A percentile compares a stretch with the other conserved stretches of the same genome.
These are phyloP conservation scores for Podilymbus podiceps DNA, from an alignment of 2,113 vertebrate species.

Conservation along the genomic window DNA sequence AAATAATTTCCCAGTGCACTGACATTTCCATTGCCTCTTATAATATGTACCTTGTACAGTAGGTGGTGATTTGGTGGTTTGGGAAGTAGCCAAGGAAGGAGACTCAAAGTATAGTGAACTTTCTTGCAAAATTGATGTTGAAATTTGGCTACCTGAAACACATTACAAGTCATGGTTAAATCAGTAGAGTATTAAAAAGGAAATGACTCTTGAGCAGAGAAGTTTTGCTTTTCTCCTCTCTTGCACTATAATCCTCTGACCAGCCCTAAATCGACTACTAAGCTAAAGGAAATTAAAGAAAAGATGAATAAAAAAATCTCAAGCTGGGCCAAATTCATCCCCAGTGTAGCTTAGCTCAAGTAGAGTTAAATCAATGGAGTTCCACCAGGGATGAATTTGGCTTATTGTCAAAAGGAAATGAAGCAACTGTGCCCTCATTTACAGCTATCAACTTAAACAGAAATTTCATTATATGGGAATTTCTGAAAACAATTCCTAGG, in stretches of 20 bases:
- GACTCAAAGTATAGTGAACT: slow-evolving; percentile 10
- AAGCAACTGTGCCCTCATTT: slow-evolving; percentile 68
- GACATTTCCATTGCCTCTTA: slow-evolving; percentile 5
- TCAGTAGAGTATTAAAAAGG: slow-evolving; percentile 65
- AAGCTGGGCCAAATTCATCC: slow-evolving; percentile 60
- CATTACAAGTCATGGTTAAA: slow-evolving; percentile 58
- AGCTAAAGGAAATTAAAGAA: slow-evolving; percentile 69
- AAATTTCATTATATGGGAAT: slow-evolving; percentile 68
- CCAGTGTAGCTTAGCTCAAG: slow-evolving; percentile 55
- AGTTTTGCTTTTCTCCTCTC: slow-evolving; percentile 45
- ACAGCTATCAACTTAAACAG: slow-evolving; percentile 65
- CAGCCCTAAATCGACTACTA: slow-evolving; percentile 49
- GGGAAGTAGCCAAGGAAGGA: slow-evolving; percentile 41
- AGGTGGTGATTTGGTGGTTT: slow-evolving; percentile 64
- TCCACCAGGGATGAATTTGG: slow-evolving; percentile 66
- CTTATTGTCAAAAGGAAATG: slow-evolving; percentile 69
- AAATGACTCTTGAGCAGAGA: slow-evolving; percentile 58
- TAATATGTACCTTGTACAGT: slow-evolving; percentile 19
- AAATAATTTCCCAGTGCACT: neutral
- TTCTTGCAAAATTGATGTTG: slow-evolving; percentile 63
- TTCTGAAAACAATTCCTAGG: slow-evolving; percentile 67
- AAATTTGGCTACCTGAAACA: slow-evolving; percentile 69
- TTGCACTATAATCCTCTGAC: slow-evolving; percentile 59
- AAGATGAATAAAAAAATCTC: slow-evolving; percentile 60
- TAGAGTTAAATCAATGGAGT: slow-evolving; percentile 60